These are phyloP conservation scores for Drosophila tripunctata DNA, from an alignment of 2,888 invertebrate species.

Conservation along the genomic window DNA sequence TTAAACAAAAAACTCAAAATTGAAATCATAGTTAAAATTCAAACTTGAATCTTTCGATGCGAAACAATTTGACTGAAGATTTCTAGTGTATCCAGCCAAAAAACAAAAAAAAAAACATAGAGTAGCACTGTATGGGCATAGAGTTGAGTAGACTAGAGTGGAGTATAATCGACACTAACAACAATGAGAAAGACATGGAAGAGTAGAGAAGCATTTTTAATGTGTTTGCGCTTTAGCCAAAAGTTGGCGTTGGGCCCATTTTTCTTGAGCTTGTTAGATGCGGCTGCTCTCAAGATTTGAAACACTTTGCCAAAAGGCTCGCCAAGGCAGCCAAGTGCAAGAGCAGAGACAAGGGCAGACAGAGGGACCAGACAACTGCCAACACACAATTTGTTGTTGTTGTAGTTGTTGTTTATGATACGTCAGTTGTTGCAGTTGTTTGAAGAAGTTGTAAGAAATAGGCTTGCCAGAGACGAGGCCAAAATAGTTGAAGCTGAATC, in stretches of 20 bases:
- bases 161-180: conserved; percentile 18
- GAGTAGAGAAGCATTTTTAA: conserved; percentile 70
- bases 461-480: conserved; percentile 54
- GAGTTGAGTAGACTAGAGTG: not conserved
- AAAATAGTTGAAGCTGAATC: conserved; percentile 15
- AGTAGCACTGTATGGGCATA: not conserved
- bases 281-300: conserved; percentile 57
- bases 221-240: conserved; percentile 79
- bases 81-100: too few relatives aligned
- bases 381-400: conserved; percentile 39
- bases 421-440: conserved; percentile 73
- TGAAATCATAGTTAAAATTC: too few relatives aligned
- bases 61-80: too few relatives aligned
- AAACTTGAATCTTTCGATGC: too few relatives aligned
- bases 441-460: conserved; percentile 80
- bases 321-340: conserved; percentile 56
- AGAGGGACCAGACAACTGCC: conserved; percentile 29
- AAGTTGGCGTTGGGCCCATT: conserved; percentile 81
- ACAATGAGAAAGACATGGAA: conserved; percentile 41
- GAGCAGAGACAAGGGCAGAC: conserved; percentile 35
- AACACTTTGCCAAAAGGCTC: conserved; percentile 78
- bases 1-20: too few relatives aligned
- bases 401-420: conserved; percentile 66
- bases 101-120: not conserved
- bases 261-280: conserved; percentile 82